phyloP scores from a whole-genome alignment of 2,888 invertebrate species.

The Petrolisthes manimaculis region DNA sequence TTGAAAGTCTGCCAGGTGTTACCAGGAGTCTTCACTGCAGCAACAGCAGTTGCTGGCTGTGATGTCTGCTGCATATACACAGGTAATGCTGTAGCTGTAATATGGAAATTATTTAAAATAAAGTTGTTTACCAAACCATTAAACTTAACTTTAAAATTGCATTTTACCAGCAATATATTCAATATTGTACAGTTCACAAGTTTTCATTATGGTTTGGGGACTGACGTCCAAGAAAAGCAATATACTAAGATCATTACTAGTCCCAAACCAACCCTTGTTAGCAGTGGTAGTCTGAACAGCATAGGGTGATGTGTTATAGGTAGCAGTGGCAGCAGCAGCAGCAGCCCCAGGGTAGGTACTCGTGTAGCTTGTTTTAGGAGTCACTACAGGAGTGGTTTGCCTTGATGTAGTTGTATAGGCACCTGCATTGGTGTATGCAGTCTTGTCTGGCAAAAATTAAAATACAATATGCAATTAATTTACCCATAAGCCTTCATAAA shows the following conservation, averaged over 20 bases:
- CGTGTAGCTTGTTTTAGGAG: constrained; percentile 65
- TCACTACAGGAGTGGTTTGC: constrained; percentile 58
- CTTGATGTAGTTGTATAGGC: constrained; percentile 59
- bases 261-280: constrained; percentile 52
- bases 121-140: neutral
- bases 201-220: no score
- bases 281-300: constrained; percentile 64
- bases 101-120: neutral
- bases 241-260: no score
- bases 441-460: constrained; percentile 41
- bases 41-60: constrained; percentile 94
- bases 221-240: no score
- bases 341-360: constrained; percentile 63
- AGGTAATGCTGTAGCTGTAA: constrained; percentile 41
- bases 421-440: constrained; percentile 58
- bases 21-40: constrained; percentile 76
- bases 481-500: neutral
- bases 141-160: no score
- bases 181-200: no score
- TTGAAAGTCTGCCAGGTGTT: constrained; percentile 71
- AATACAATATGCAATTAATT: neutral
- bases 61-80: constrained; percentile 70
- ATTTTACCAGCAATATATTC: no score
- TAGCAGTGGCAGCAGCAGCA: constrained; percentile 59
- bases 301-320: constrained; percentile 63